These are phyloP conservation scores for Aricia artaxerxes DNA, from an alignment of 2,888 invertebrate genomes.

Conservation along the genomic window DNA sequence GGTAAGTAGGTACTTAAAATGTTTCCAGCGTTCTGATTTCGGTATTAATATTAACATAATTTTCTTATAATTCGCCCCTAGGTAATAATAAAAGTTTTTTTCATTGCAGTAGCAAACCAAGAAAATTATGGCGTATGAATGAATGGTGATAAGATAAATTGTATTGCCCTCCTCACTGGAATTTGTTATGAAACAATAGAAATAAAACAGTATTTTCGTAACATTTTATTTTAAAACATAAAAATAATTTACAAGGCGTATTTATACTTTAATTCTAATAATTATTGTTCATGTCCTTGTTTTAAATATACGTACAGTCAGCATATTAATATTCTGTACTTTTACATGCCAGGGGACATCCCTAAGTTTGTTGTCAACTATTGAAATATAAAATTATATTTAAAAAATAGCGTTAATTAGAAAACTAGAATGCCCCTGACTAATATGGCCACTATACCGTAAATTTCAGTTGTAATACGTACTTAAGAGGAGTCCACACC, in stretches of 20 bases:
- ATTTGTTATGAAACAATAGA: conserved; percentile 5
- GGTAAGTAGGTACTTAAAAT: no score
- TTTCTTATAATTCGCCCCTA: no score
- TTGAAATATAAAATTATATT: background rate
- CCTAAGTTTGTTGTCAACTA: background rate
- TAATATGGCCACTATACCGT: background rate
- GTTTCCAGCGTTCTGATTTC: no score
- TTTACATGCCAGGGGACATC: background rate
- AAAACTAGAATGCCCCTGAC: background rate
- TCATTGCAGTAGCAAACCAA: no score
- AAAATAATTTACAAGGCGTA: conserved; percentile 57
- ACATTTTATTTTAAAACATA: conserved; percentile 64
- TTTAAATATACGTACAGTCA: conserved; percentile 14
- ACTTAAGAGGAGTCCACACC: no score
- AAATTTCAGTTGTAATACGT: no score
- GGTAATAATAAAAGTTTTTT: no score
- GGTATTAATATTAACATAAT: no score
- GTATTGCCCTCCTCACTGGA: background rate
- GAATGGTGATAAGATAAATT: no score
- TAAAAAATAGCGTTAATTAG: no score
- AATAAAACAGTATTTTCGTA: conserved; percentile 40
- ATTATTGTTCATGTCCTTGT: background rate
- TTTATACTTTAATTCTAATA: background rate
- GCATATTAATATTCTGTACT: background rate
- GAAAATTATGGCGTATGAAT: no score